Evolutionary conservation across 2,797 vertebrate genomes (phyloP).

Genomic region (Fratercula arctica): DNA sequence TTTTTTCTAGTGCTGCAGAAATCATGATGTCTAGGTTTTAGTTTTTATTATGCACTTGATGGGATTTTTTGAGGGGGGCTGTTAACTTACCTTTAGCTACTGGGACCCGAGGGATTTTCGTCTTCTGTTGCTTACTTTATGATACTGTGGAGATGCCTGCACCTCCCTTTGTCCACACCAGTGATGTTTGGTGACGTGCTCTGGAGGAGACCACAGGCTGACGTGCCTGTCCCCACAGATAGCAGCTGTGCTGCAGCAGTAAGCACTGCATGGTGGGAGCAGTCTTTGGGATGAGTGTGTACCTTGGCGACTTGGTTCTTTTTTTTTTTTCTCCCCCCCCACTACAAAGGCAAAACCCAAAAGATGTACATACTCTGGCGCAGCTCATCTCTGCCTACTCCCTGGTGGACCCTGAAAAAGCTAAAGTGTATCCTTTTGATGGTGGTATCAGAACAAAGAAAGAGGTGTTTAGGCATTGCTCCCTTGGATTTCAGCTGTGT

Average conservation of each 20-base stretch:
- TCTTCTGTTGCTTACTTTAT: neutral
- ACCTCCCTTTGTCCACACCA: neutral
- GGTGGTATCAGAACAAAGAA: neutral
- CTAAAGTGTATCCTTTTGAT: slow-evolving; percentile 94
- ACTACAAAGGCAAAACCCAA: slow-evolving; percentile 87
- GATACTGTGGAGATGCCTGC: neutral
- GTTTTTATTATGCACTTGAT: neutral
- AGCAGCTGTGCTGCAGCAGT: neutral
- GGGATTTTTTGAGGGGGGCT: neutral
- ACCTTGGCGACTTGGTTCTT: neutral
- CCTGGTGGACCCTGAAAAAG: slow-evolving; percentile 94
- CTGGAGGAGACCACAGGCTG: neutral
- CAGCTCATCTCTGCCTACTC: slow-evolving; percentile 99
- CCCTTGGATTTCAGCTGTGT: neutral
- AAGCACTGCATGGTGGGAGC: neutral
- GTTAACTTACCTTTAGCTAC: neutral
- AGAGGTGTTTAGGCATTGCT: neutral
- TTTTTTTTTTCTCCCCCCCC: neutral
- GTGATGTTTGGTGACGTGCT: neutral
- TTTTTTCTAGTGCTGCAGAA: neutral
- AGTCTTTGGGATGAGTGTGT: neutral
- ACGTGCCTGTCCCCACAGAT: neutral
- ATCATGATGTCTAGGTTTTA: neutral
- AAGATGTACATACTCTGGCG: slow-evolving; percentile 93
- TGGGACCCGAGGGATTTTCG: neutral